These are phyloP conservation scores for Acanthornis magna DNA, from an alignment of 2,797 vertebrate species.

Conservation along the genomic window DNA sequence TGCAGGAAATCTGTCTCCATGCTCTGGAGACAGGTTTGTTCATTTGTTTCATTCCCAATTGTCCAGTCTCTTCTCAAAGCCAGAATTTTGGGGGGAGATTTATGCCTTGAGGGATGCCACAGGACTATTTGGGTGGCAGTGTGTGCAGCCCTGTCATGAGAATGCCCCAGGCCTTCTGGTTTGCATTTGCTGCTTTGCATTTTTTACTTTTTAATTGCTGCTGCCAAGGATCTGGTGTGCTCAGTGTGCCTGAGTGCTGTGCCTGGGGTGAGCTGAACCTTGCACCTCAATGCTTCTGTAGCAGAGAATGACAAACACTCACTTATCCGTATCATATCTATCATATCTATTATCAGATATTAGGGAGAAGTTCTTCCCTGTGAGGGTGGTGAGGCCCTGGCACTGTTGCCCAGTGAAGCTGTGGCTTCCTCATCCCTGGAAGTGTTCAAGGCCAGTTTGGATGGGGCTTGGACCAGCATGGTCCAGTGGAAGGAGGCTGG, in stretches of 20 bases:
- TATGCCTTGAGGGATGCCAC: not conserved
- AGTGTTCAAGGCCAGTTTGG: not conserved
- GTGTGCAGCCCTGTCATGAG: not conserved
- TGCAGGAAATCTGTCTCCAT: not conserved
- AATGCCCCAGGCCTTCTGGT: not conserved
- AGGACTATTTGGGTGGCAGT: rapidly evolving
- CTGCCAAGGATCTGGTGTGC: not conserved
- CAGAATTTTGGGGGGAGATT: not conserved
- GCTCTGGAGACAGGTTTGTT: not conserved
- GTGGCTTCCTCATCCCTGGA: not conserved
- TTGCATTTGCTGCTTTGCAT: not conserved
- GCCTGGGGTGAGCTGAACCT: not conserved
- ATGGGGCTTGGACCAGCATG: not conserved
- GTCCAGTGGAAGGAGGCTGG: rapidly evolving
- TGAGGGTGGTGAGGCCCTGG: not conserved
- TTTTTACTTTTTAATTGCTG: not conserved
- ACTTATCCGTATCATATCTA: too few relatives aligned
- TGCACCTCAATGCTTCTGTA: not conserved
- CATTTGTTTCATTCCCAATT: not conserved
- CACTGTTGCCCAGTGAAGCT: not conserved
- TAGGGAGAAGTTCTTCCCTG: not conserved
- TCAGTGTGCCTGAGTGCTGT: rapidly evolving
- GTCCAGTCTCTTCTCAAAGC: not conserved
- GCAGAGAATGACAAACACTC: not conserved
- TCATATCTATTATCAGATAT: not conserved